These are phyloP conservation scores for Synanthedon vespiformis DNA, from an alignment of 2,888 invertebrate species.

Conservation along the genomic window DNA sequence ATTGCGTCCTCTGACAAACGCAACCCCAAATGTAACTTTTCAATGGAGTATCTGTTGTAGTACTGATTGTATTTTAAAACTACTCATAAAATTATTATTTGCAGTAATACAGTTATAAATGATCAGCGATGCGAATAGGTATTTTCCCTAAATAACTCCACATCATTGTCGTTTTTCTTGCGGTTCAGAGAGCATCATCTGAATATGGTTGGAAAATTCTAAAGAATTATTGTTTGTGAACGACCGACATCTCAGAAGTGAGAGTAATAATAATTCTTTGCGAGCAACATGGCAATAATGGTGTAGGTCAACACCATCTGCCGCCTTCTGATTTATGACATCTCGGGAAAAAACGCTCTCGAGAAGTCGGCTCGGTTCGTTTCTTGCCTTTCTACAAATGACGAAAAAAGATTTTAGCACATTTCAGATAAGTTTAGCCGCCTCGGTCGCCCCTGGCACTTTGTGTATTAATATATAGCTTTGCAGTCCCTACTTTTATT, in stretches of 20 bases:
- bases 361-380: constrained; percentile 30
- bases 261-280: constrained; percentile 52
- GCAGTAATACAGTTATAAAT: too few species aligned
- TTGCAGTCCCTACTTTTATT: neutral
- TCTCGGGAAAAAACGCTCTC: constrained; percentile 43
- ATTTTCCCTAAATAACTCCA: neutral
- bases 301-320: constrained; percentile 62
- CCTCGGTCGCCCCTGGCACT: constrained; percentile 4
- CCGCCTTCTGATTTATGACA: constrained; percentile 59
- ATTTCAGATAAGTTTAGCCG: constrained; percentile 24
- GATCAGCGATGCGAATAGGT: too few species aligned
- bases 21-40: too few species aligned
- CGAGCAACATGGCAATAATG: constrained; percentile 57
- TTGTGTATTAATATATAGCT: neutral
- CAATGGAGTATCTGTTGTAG: too few species aligned
- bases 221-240: constrained; percentile 30
- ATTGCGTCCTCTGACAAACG: too few species aligned
- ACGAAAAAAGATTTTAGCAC: constrained; percentile 45
- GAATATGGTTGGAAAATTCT: constrained; percentile 10
- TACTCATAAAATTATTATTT: too few species aligned
- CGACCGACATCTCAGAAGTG: constrained; percentile 26
- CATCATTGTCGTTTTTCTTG: constrained; percentile 5
- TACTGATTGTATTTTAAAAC: too few species aligned
- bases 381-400: constrained; percentile 40
- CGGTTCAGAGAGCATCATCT: constrained; percentile 2